phyloP scores from a whole-genome alignment of 2,888 invertebrate species.

The Linyphia triangularis region DNA sequence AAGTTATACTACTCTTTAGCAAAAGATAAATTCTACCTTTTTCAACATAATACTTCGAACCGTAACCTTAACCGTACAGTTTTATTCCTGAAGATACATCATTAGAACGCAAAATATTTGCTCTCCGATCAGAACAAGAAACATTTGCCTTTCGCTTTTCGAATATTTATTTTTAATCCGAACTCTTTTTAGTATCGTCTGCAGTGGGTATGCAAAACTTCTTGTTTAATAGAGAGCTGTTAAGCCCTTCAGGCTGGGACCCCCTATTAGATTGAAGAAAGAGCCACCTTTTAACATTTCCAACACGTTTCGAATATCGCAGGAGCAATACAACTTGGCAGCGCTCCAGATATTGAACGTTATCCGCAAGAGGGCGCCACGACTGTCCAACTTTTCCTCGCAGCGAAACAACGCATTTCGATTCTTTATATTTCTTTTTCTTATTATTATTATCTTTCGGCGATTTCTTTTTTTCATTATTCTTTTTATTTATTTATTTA shows the following conservation, averaged over 20 bases:
- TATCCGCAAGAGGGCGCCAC: not conserved
- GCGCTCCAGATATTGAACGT: slow-evolving; percentile 48
- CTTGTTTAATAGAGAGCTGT: slow-evolving; percentile 13
- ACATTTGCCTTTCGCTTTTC: not conserved
- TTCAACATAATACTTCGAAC: not conserved
- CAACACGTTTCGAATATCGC: slow-evolving; percentile 13
- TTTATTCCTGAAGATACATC: not conserved
- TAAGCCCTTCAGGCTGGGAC: not conserved
- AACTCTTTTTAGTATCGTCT: not conserved
- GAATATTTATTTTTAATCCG: slow-evolving; percentile 20
- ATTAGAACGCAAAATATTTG: not conserved
- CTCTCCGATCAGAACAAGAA: not conserved
- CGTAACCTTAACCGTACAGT: not conserved
- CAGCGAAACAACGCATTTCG: not conserved
- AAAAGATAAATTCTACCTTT: not conserved
- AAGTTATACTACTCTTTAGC: not conserved
- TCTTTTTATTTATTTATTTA: slow-evolving; percentile 22
- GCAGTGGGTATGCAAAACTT: not conserved
- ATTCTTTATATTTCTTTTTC: not conserved
- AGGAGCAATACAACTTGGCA: slow-evolving; percentile 46
- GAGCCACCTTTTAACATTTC: slow-evolving; percentile 15
- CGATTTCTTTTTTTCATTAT: not conserved
- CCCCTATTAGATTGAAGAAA: slow-evolving; percentile 14
- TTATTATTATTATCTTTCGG: not conserved
- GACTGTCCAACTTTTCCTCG: not conserved